A percentile compares a stretch with the other conserved stretches of the same genome.
These are phyloP conservation scores for Gymnocypris eckloni DNA, from an alignment of 2,797 vertebrate genomes.

Conservation along the genomic window DNA sequence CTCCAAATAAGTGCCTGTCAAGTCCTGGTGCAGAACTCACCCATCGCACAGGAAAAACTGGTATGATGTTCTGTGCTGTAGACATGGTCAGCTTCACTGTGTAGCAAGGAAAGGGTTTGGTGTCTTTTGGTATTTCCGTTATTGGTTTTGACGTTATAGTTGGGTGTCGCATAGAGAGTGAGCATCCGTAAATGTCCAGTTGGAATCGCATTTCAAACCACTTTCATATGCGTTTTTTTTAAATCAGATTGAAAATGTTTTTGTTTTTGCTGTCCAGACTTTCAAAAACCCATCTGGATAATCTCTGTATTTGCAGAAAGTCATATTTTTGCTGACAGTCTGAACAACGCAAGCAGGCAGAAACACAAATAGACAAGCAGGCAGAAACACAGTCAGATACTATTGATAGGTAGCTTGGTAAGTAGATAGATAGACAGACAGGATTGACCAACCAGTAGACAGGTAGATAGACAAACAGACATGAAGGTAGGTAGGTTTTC, in stretches of 20 bases:
- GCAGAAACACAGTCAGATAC: neutral
- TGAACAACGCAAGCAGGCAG: neutral
- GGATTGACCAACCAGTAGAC: no score
- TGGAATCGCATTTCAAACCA: neutral
- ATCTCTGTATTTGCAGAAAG: neutral
- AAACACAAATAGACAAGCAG: neutral
- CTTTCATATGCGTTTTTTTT: neutral
- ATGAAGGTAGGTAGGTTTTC: neutral
- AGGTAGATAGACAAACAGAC: neutral
- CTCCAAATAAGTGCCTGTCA: neutral
- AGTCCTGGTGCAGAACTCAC: neutral
- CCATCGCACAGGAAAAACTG: neutral
- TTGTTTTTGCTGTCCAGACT: neutral
- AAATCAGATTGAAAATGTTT: neutral
- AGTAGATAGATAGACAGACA: neutral
- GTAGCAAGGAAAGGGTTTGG: neutral
- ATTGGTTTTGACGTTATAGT: neutral
- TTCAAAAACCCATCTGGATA: neutral
- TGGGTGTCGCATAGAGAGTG: neutral
- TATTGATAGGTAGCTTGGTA: neutral
- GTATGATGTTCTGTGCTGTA: neutral
- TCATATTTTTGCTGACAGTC: neutral
- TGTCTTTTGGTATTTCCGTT: neutral
- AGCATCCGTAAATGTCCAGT: neutral
- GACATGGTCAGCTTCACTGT: neutral